These are phyloP conservation scores for Drosophila albomicans DNA, from an alignment of 1,140 invertebrate genomes.

Conservation along the genomic window DNA sequence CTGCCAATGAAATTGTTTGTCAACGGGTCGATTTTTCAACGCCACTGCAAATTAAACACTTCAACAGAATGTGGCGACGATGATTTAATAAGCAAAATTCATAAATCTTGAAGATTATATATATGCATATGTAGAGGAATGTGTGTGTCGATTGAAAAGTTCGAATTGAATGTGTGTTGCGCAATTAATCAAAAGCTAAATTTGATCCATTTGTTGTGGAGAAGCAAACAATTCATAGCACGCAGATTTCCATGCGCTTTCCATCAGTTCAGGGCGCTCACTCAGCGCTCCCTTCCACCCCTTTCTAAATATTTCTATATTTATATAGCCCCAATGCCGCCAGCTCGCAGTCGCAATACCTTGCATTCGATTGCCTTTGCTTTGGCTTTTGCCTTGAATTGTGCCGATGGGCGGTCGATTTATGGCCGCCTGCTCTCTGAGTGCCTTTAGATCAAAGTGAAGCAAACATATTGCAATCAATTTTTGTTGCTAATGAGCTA, in stretches of 20 bases:
- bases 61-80: constrained; percentile 23
- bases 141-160: constrained; percentile 53
- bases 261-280: constrained; percentile 49
- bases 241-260: constrained; percentile 42
- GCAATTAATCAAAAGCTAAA: constrained; percentile 68
- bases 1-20: constrained; percentile 78
- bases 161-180: constrained; percentile 32
- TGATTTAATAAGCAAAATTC: constrained; percentile 69
- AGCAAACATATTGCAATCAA: constrained; percentile 76
- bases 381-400: constrained; percentile 1
- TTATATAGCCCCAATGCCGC: constrained; percentile 30
- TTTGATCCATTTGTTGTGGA: constrained; percentile 36
- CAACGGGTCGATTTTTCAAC: constrained; percentile 62
- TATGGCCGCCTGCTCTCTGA: constrained; percentile 57
- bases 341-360: constrained; percentile 21
- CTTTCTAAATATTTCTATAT: constrained; percentile 35
- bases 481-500: constrained; percentile 77
- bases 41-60: constrained; percentile 44
- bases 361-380: background rate
- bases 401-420: constrained; percentile 38
- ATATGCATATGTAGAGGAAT: constrained; percentile 4
- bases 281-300: constrained; percentile 27
- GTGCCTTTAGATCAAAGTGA: constrained; percentile 78
- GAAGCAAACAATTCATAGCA: constrained; percentile 13
- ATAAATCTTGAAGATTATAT: background rate